Evolutionary conservation across 2,888 invertebrate species (phyloP), one percentile per base, ranked within the genome.

Genomic region (Melanophora roralis): DNA sequence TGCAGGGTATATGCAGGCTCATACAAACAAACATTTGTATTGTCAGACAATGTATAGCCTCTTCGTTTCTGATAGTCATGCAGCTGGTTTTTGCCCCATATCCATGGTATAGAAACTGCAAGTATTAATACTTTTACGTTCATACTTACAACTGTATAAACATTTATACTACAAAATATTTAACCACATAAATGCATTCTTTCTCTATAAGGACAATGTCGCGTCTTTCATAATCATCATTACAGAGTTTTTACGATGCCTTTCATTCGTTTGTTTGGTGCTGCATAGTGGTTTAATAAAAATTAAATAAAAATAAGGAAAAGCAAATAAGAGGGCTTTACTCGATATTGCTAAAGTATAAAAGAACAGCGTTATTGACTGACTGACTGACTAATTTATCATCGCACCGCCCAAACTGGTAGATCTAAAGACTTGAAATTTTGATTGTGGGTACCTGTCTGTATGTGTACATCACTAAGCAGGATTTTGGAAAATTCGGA

Each of bases 121-220:
- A n/a, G n/a, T n/a, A n/a, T n/a, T n/a, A n/a, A n/a, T n/a, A n/a
- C n/a, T n/a, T n/a, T n/a, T n/a, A n/a, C n/a, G n/a, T n/a, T n/a
- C n/a, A n/a, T n/a, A 38, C 36, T 19, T 14, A 11, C 19, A 59
- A 38, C 11, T 12, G 5, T 9, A 67, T 27, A 32, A 36, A 6
- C 38, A 60, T 49, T 43, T 60, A 16, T 34, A 16, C 9, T 16
- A 8, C 16, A 45, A 11, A 8, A 43, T 16, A 3, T 47, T 5
- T 27, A 47, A 11, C 1, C 23, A 21, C 12, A 34, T 34, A 8
- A 47, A 47, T 57, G 40, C 19, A 49, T 51, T 51, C 51, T 38
- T 62, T 14, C 68, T 62, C 38, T 74, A 72, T 74, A 57, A 69
- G 71, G 60, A 45, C 51, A 62, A 60, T 75, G 68, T 75, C 62